Base-by-base conservation (phyloP, 2,888 invertebrate genomes). In the Brachyptera risi region DNA sequence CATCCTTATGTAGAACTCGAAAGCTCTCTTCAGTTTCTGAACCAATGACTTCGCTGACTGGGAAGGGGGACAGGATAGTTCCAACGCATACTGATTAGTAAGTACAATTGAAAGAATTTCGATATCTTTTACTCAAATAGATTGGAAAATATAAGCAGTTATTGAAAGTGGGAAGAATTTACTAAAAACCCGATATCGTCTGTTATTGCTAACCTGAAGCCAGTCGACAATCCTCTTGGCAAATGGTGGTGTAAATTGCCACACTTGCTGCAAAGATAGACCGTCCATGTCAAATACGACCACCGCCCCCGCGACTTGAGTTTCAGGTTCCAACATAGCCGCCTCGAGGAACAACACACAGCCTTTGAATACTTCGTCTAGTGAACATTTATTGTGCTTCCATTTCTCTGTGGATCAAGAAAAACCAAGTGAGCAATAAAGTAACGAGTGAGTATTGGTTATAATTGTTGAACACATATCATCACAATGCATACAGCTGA, bases 221-320 rank as follows among this genome's bases (percentile, higher is more conserved):
- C 88, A 91, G 70, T 92, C 91, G 2, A 92, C 88, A 67, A 91
- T 88, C 69, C 89, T 81, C 74, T 88, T 91, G 27, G 92, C 92
- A 70, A 91, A 91, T 4, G 85, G 83, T 1, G 92, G 92, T 4
- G 90, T 90, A 75, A 92, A 92, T 74, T 92, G 91, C 83, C 89
- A 86, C 1, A 90, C 88, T 73, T 92, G 92, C 70, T 86, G 85
- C 71, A 92, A 76, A 42, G 86, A 85, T 0, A 92, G 80, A 0
- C 92, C 92, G 64, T 90, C 88, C 89, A 92, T 90, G 72, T 92
- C 92, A 71, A 92, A 89, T 66, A 92, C 84, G 38, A 92, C 89
- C 9, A 90, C 81, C 0, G 87, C 88, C 0, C 91, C 91, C 67
- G 86, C 83, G 44, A 88, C 84, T 65, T 77, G 76, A 0, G 77